Percentiles rank a stretch among this genome's conserved stretches.
Evolutionary conservation across 2,797 vertebrate genomes (phyloP).

Genomic region (Champsocephalus gunnari): DNA sequence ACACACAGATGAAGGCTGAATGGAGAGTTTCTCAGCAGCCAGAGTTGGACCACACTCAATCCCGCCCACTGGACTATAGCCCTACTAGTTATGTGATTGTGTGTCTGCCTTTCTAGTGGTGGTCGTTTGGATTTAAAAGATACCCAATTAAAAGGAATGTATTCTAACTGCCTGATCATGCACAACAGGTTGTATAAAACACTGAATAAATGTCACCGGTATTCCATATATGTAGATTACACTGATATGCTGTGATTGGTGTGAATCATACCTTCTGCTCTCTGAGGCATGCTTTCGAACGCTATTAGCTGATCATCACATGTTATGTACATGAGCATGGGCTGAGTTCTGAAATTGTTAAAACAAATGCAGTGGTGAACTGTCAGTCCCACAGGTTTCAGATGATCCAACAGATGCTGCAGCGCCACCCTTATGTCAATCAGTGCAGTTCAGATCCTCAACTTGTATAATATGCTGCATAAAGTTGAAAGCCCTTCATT

Average conservation of each 20-base stretch:
- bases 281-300: slow-evolving; percentile 11
- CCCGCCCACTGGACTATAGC: slow-evolving; percentile 67
- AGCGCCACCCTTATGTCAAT: slow-evolving; percentile 28
- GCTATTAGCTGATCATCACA: background rate
- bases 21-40: slow-evolving; percentile 28
- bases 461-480: background rate
- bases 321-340: background rate
- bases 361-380: background rate
- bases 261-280: slow-evolving; percentile 24
- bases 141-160: background rate
- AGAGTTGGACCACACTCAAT: slow-evolving; percentile 40
- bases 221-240: background rate
- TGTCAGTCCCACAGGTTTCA: background rate
- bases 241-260: slow-evolving; percentile 3
- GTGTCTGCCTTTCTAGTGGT: background rate
- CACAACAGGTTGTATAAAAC: slow-evolving; percentile 21
- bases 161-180: background rate
- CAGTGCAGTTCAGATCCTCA: background rate
- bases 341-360: background rate
- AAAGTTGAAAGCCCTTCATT: background rate
- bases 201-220: background rate
- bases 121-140: background rate
- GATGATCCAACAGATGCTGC: background rate
- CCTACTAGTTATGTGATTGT: slow-evolving; percentile 44
- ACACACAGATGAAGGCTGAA: slow-evolving; percentile 43